Percentiles rank a stretch among this genome's conserved stretches.
phyloP scores from a whole-genome alignment of 1,140 invertebrate species.

The Calephelis nemesis region DNA sequence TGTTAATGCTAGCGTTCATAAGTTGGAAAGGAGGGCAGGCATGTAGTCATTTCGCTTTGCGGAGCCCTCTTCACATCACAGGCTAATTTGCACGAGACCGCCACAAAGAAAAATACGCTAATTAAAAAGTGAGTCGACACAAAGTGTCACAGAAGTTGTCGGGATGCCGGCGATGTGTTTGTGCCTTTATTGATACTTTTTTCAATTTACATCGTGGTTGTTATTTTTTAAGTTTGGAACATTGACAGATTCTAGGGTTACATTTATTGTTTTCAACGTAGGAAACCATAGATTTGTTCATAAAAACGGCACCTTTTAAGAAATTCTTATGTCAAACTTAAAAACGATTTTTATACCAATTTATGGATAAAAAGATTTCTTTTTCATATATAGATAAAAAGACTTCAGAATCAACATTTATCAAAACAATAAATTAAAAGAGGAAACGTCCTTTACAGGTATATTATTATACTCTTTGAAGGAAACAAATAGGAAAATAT shows the following conservation, averaged over 20 bases:
- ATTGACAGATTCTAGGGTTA: background rate
- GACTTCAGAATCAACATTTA: too few species aligned
- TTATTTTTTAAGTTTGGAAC: slow-evolving; percentile 6
- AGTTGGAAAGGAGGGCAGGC: slow-evolving; percentile 27
- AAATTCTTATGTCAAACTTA: too few species aligned
- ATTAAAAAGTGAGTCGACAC: slow-evolving; percentile 59
- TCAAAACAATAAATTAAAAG: too few species aligned
- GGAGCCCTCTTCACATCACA: slow-evolving; percentile 42
- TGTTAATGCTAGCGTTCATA: slow-evolving; percentile 36
- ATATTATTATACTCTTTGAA: too few species aligned
- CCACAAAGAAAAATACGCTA: slow-evolving; percentile 59
- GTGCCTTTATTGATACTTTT: slow-evolving; percentile 19
- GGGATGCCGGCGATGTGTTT: slow-evolving; percentile 17
- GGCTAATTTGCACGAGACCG: slow-evolving; percentile 53
- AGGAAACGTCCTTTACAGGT: too few species aligned
- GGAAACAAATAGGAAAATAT: too few species aligned
- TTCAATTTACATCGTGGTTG: slow-evolving; percentile 13
- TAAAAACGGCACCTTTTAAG: too few species aligned
- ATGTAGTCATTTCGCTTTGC: slow-evolving; percentile 25
- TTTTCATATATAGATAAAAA: too few species aligned
- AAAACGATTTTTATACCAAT: too few species aligned
- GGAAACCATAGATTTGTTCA: too few species aligned
- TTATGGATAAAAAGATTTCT: too few species aligned
- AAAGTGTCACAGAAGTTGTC: slow-evolving; percentile 46
- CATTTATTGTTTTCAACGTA: too few species aligned